A percentile compares a stretch with the other conserved stretches of the same genome.
These are phyloP conservation scores for Progne subis DNA, from an alignment of 2,113 vertebrate species.

Conservation along the genomic window DNA sequence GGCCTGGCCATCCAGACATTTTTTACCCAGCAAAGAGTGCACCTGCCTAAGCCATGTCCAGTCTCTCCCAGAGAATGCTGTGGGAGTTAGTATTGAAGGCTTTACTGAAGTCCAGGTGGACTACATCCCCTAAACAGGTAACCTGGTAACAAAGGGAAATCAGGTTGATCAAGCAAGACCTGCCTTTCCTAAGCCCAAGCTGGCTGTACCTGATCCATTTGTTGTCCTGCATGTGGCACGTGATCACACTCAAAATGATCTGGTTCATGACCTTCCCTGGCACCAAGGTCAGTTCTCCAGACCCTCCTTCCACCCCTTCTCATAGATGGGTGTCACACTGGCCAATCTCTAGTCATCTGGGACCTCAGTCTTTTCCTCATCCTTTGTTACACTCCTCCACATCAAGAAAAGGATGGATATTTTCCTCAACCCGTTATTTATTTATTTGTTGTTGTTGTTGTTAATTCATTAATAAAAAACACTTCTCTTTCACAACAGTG, in stretches of 20 bases:
- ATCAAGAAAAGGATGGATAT: not conserved
- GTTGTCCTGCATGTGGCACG: fast-evolving
- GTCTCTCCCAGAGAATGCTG: not conserved
- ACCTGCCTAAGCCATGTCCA: not conserved
- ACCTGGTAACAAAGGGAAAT: not conserved
- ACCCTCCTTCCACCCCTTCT: not conserved
- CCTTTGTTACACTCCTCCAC: not conserved
- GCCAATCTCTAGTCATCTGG: fast-evolving
- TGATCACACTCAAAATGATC: not conserved
- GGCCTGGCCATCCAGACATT: not conserved
- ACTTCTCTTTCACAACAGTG: not conserved
- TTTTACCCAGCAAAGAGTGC: not conserved
- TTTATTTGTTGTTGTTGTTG: too few species aligned
- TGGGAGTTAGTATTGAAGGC: not conserved
- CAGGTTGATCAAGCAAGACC: not conserved
- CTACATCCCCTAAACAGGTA: not conserved
- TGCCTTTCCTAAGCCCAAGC: not conserved
- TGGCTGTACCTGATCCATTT: not conserved
- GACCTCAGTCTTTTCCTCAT: not conserved
- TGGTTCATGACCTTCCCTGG: not conserved
- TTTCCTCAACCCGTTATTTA: not conserved
- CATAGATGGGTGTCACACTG: fast-evolving
- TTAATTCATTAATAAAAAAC: too few species aligned
- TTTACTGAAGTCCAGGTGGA: not conserved
- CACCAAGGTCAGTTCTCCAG: not conserved